Base-by-base conservation (phyloP, 1,140 invertebrate species). In the Mycetomoellerius zeteki region DNA sequence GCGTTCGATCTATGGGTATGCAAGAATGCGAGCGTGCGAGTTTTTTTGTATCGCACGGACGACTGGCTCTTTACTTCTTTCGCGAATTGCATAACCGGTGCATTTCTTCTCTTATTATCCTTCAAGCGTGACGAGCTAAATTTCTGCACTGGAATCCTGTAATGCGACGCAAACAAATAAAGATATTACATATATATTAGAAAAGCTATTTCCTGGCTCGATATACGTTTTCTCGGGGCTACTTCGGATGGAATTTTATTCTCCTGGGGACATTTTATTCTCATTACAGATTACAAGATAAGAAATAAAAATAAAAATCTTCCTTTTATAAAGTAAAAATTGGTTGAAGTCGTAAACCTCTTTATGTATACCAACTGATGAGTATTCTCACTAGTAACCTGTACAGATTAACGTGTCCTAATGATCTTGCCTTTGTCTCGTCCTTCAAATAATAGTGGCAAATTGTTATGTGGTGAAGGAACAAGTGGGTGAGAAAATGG, bases 21-120 rank as follows among this genome's bases (percentile, higher is more conserved):
- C 52, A 43, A 71, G 64, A 82, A 82, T 71, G 52, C 78, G 64
- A 82, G 52, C 54, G 24, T 27, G 67, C 52, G 33, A 14, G 52
- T 58, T 73, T 67, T 58, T 52, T 54, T 77, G 12, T 37, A 3
- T 8, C 27, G 43, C 54, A 82, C 54, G 52, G 80, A 82, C 37
- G 80, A 82, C 67, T 82, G 27, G 24, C 24, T 52, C 47, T 30
- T 21, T 30, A 47, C 69, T 82, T 82, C 78, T 82, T 82, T 73
- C 54, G 33, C 24, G 78, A 82, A 72, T 82, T 82, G 62, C 77
- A 67, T 80, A 80, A 80, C 33, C 7, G 8, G 47, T 24, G 19
- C 52, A 24, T 82, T 82, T 73, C 52, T 72, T 73, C 52, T 14
- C 67, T 73, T 50, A 60, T 82, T 82, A 56, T 33, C 12, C 12